These are phyloP conservation scores for Drosophila pseudoobscura DNA, from an alignment of 1,140 invertebrate species.

Conservation along the genomic window DNA sequence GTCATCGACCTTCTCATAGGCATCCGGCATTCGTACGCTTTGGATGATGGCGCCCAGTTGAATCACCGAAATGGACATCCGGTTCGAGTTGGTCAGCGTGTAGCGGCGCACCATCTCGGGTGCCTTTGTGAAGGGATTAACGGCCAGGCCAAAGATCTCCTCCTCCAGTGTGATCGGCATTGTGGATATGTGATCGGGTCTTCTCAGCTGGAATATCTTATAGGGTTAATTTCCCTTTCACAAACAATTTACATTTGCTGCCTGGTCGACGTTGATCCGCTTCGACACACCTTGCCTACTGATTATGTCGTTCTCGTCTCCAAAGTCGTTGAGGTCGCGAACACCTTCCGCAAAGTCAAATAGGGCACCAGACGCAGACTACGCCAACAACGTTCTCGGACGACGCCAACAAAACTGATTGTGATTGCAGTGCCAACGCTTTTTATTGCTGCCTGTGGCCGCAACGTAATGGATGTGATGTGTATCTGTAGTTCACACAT, in stretches of 20 bases:
- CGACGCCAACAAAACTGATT: slow-evolving; percentile 22
- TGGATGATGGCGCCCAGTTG: slow-evolving; percentile 91
- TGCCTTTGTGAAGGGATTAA: slow-evolving; percentile 70
- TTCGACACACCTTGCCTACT: slow-evolving; percentile 6
- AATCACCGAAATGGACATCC: slow-evolving; percentile 86
- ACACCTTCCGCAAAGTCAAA: slow-evolving; percentile 58
- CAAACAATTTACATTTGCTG: slow-evolving; percentile 50
- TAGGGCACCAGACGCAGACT: slow-evolving; percentile 39
- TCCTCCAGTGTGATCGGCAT: slow-evolving; percentile 61
- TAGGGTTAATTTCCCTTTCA: slow-evolving; percentile 23
- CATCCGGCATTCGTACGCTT: slow-evolving; percentile 89
- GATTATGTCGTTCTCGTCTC: slow-evolving; percentile 12
- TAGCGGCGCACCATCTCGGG: slow-evolving; percentile 84
- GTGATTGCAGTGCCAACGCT: slow-evolving; percentile 1
- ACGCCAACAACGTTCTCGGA: slow-evolving; percentile 11
- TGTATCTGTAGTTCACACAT: no score
- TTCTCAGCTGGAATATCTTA: slow-evolving; percentile 23
- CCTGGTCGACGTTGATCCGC: slow-evolving; percentile 36
- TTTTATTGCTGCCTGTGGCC: slow-evolving; percentile 1
- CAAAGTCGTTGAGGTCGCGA: slow-evolving; percentile 65
- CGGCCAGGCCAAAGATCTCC: slow-evolving; percentile 69
- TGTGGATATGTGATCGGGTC: background rate
- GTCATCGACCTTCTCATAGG: slow-evolving; percentile 87
- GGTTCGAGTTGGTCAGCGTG: slow-evolving; percentile 86
- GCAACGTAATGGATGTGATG: no score